A percentile compares a stretch with the other conserved stretches of the same genome.
Evolutionary conservation across 2,113 vertebrate species (phyloP).

Genomic region (Myrmecobius fasciatus): DNA sequence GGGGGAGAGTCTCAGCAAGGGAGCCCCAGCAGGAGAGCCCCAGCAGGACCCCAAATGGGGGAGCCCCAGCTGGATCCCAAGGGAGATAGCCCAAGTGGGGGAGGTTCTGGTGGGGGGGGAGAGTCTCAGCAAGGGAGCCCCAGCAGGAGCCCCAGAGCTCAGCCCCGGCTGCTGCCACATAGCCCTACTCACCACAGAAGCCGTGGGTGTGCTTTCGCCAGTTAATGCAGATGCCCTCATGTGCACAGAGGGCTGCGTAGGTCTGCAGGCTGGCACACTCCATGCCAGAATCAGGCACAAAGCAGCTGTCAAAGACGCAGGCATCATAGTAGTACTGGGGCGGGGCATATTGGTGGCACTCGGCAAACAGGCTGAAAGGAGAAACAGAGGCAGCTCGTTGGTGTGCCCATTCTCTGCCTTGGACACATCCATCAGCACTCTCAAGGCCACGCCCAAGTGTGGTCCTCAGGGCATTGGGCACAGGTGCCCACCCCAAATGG

Average conservation of each 20-base stretch:
- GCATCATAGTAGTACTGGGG: conserved; percentile 87
- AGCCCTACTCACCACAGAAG: conserved; percentile 87
- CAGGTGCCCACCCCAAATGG: not conserved
- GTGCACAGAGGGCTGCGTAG: conserved; percentile 90
- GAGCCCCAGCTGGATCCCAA: too few relatives aligned
- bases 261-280: conserved; percentile 93
- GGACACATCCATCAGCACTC: fast-evolving
- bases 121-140: fast-evolving
- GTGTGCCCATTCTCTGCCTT: fast-evolving
- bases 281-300: conserved; percentile 79
- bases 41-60: too few relatives aligned
- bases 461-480: fast-evolving
- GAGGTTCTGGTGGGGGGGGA: too few relatives aligned
- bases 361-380: conserved; percentile 80
- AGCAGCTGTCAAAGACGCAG: conserved; percentile 92
- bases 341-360: conserved; percentile 60
- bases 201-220: conserved; percentile 89
- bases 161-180: not conserved
- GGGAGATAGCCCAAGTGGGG: too few relatives aligned
- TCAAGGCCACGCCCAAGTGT: fast-evolving
- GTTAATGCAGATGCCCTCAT: conserved; percentile 88
- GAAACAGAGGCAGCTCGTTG: fast-evolving
- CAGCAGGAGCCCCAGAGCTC: not conserved
- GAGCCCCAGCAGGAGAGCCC: fast-evolving
- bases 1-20: too few relatives aligned